A percentile compares a stretch with the other conserved stretches of the same genome.
Evolutionary conservation across 64 coral and sea anemone species (phyloP).

Genomic region (Porites australiensis): DNA sequence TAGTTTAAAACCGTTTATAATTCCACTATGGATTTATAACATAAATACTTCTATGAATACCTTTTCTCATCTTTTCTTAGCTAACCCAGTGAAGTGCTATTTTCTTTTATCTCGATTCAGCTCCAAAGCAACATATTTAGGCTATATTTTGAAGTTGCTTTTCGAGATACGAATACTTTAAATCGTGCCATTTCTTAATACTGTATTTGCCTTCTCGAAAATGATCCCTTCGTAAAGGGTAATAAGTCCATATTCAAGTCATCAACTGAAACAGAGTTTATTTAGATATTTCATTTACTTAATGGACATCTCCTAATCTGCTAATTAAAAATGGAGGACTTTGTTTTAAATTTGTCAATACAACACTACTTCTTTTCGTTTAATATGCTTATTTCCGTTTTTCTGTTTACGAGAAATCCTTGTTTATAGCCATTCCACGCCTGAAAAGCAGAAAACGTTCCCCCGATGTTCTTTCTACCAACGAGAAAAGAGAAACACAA

Average conservation of each 20-base stretch:
- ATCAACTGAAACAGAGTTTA: slow-evolving; percentile 16
- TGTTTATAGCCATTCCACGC: background rate
- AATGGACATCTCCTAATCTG: slow-evolving; percentile 35
- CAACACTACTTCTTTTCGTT: background rate
- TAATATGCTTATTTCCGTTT: background rate
- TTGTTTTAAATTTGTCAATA: background rate
- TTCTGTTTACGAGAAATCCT: background rate
- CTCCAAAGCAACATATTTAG: no score
- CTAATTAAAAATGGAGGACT: slow-evolving; percentile 30
- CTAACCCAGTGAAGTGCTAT: background rate
- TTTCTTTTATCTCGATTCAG: background rate
- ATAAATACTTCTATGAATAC: no score
- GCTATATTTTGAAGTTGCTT: background rate
- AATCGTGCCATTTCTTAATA: background rate
- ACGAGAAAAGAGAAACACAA: background rate
- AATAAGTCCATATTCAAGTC: slow-evolving; percentile 22
- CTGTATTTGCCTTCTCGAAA: background rate
- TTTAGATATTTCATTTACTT: slow-evolving; percentile 47
- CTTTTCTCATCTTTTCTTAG: background rate
- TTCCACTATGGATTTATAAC: no score
- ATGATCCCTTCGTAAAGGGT: background rate
- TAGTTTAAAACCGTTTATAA: no score
- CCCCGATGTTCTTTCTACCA: background rate
- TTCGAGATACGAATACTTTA: background rate
- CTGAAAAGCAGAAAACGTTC: background rate